Base-by-base conservation (phyloP, 1,140 invertebrate genomes). In the Drosophila littoralis region DNA sequence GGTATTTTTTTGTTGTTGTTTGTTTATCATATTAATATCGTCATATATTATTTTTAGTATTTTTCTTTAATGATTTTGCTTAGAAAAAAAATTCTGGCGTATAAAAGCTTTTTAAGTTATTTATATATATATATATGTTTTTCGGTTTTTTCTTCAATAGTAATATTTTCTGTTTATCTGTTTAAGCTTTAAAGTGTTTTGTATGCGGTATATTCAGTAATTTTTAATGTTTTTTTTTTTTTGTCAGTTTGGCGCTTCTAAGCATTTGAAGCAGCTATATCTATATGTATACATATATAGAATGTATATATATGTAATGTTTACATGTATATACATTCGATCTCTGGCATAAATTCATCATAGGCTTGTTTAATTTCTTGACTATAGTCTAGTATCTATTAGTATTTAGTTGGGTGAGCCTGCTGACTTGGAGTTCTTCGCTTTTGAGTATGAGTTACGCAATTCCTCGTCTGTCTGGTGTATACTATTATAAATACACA, bases 21-120 rank as follows among this genome's bases (percentile, higher is more conserved):
- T 51, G 64, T 71, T 68, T 60, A 10, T 67, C 63, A 52, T 58
- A 51, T 50, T 71, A 54, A 10, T 58, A 36, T 52, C 43, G 38
- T 60, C 22, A 73, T 63, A 61, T 54, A 43, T 69, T 69, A 45
- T 35, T 58, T 52, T 36, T 61, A 22, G 32, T 38, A 17, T 63
- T 35, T 70, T 7, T 60, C 64, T 52, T 54, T 13, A 32, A 32
- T 42, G 42, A 69, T 58, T 77, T 73, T 77, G 58, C 69, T 82
- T 88, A 86, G 86, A 86, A 88, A 85, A 28, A 86, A 86, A 88
- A 77, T 51, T 88, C 79, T 88, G 83, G 83, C 84, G 79, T 86
- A 86, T 80, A 86, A 86, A 86, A 86, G 83, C 83, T 86, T 86
- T 51, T 64, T 71, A 71, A 75, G 65, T 75, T 22, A 22, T 22